A percentile compares a stretch with the other conserved stretches of the same genome.
Conservation (phyloP, 2,113 vertebrate genomes). For the Cyanistes caeruleus region DNA sequence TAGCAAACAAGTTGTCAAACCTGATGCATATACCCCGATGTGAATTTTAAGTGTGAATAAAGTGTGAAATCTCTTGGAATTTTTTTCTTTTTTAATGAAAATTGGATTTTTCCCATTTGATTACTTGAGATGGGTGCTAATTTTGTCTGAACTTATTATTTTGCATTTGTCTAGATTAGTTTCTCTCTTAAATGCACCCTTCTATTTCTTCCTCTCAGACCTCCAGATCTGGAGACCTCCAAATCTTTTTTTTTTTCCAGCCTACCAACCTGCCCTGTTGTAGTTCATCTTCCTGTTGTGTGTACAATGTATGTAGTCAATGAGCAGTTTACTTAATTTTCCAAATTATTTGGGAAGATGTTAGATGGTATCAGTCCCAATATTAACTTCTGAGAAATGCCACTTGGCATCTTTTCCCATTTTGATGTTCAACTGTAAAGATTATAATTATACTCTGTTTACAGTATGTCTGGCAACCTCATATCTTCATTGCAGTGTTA, state of each 20-base stretch:
- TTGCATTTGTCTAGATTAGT: constrained; percentile 31
- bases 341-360: constrained; percentile 45
- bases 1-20: constrained; percentile 67
- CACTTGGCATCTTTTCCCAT: constrained; percentile 51
- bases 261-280: constrained; percentile 14
- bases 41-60: constrained; percentile 64
- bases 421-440: constrained; percentile 56
- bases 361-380: constrained; percentile 37
- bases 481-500: constrained; percentile 31
- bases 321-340: constrained; percentile 29
- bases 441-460: constrained; percentile 56
- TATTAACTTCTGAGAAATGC: constrained; percentile 52
- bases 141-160: constrained; percentile 45
- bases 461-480: constrained; percentile 24
- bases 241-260: constrained; percentile 2
- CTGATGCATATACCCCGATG: constrained; percentile 35
- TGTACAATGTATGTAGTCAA: neutral
- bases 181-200: neutral
- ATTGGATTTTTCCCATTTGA: constrained; percentile 54
- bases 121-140: constrained; percentile 54
- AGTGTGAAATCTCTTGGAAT: constrained; percentile 52
- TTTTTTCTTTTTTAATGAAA: constrained; percentile 30
- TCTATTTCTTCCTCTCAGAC: neutral
- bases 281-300: constrained; percentile 17
- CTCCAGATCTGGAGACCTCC: constrained; percentile 1